phyloP scores from a whole-genome alignment of 2,888 invertebrate genomes.

The Coelopa pilipes region DNA sequence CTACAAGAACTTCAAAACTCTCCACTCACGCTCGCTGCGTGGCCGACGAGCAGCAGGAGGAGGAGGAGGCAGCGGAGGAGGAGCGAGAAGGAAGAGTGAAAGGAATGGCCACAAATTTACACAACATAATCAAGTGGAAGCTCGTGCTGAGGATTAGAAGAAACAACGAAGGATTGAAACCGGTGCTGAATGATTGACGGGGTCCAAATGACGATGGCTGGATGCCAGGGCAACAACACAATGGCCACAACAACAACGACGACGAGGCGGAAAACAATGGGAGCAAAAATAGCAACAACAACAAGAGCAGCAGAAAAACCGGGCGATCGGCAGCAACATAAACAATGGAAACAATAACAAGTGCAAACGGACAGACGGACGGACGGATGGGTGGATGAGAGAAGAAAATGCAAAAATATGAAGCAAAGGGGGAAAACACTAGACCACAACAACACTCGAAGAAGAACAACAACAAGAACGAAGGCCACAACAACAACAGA shows the following conservation, averaged over 20 bases:
- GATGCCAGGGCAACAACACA: too few relatives aligned
- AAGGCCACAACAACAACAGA: too few relatives aligned
- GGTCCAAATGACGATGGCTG: too few relatives aligned
- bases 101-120: constrained; percentile 24
- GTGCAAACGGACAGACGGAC: background rate
- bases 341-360: background rate
- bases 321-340: background rate
- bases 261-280: too few relatives aligned
- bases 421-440: too few relatives aligned
- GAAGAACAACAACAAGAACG: too few relatives aligned
- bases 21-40: background rate
- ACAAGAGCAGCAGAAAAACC: background rate
- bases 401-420: too few relatives aligned
- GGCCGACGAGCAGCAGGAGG: background rate
- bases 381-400: too few relatives aligned
- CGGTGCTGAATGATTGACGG: background rate
- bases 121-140: constrained; percentile 15
- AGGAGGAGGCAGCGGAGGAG: background rate
- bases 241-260: too few relatives aligned
- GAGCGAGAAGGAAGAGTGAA: background rate
- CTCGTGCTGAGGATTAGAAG: constrained; percentile 6
- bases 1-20: background rate
- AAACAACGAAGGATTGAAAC: constrained; percentile 1
- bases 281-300: too few relatives aligned
- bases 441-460: too few relatives aligned